Conservation (phyloP, 2,888 invertebrate species). For the Agrochola macilenta region DNA sequence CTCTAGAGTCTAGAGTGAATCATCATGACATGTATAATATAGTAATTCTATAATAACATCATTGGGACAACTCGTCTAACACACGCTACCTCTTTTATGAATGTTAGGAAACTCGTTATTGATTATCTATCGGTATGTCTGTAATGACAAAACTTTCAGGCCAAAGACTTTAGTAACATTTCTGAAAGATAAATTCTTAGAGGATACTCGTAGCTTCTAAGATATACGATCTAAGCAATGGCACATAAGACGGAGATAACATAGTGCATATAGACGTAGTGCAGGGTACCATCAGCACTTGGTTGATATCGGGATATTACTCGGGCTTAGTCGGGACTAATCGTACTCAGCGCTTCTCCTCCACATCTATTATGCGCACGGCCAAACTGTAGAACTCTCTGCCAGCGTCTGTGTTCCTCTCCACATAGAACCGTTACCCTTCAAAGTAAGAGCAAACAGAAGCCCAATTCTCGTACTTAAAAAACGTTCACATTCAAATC, state of each 20-base stretch:
- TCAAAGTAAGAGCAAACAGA: neutral
- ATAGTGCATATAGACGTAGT: neutral
- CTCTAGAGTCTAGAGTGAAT: no score
- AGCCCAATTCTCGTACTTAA: no score
- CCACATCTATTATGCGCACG: neutral
- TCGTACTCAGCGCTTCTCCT: neutral
- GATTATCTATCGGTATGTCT: slow-evolving; percentile 1
- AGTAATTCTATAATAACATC: slow-evolving; percentile 3
- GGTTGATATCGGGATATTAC: neutral
- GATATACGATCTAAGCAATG: neutral
- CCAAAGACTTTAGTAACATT: neutral
- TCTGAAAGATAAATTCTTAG: slow-evolving; percentile 18
- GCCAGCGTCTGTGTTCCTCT: neutral
- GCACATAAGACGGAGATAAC: neutral
- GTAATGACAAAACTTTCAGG: slow-evolving; percentile 15
- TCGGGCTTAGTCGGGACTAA: neutral
- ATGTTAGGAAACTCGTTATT: slow-evolving; percentile 28
- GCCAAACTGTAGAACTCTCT: no score
- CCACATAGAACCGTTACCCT: neutral
- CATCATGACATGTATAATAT: neutral
- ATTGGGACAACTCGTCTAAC: slow-evolving; percentile 10
- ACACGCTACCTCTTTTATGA: slow-evolving; percentile 19
- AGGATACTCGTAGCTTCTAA: neutral
- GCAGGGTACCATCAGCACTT: neutral
- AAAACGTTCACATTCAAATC: no score